Conservation (phyloP, 2,888 invertebrate genomes). For the Eupithecia pulchellata region DNA sequence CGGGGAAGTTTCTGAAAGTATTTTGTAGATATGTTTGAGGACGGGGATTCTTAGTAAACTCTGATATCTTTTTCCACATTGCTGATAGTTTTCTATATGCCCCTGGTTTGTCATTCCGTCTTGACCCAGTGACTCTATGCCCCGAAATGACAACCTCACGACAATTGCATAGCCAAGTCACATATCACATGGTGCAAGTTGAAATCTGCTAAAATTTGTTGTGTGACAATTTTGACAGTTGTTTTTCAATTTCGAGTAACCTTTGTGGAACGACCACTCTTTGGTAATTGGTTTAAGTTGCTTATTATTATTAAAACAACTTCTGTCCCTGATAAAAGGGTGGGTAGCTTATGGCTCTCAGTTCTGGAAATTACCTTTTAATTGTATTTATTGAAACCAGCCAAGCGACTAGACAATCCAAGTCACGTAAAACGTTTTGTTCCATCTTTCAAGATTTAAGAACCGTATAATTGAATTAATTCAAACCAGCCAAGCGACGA, state of each 20-base stretch:
- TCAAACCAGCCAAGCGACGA: too few relatives aligned
- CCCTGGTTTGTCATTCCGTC: conserved; percentile 16
- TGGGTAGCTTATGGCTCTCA: neutral
- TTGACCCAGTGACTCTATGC: conserved; percentile 31
- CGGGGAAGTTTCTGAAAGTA: neutral
- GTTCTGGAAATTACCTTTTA: neutral
- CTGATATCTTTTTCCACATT: neutral
- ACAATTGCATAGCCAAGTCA: conserved; percentile 19
- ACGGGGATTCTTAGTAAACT: neutral
- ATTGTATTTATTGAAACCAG: too few relatives aligned
- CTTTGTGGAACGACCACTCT: neutral
- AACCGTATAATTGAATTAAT: too few relatives aligned
- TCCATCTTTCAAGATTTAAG: too few relatives aligned
- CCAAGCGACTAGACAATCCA: too few relatives aligned
- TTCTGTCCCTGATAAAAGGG: neutral
- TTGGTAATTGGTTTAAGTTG: neutral
- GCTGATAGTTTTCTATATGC: neutral
- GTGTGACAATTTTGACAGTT: conserved; percentile 27
- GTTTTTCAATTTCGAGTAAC: conserved; percentile 11
- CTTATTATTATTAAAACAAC: neutral
- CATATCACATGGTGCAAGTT: conserved; percentile 19
- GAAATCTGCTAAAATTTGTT: conserved; percentile 30
- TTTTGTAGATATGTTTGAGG: neutral
- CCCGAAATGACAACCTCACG: conserved; percentile 24
- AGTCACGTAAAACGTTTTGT: neutral